Percentiles rank a stretch among this genome's conserved stretches.
Evolutionary conservation across 2,888 invertebrate species (phyloP).

Genomic region (Drosophila acutilabella): DNA sequence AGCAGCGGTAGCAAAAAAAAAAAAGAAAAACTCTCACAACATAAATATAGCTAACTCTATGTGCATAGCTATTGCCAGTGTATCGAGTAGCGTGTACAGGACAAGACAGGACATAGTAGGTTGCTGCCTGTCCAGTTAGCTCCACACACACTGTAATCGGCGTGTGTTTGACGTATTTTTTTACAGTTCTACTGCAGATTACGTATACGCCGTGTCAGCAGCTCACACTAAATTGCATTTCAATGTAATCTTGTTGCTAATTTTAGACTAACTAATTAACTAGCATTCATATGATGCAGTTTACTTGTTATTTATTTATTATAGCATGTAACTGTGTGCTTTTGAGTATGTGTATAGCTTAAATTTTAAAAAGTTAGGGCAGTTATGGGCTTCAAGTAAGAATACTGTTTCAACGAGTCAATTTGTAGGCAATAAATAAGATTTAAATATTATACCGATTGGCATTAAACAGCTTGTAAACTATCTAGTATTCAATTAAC

Average conservation of each 20-base stretch:
- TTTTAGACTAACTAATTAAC: background rate
- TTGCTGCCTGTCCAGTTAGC: background rate
- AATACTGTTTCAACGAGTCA: no score
- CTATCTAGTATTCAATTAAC: no score
- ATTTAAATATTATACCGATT: no score
- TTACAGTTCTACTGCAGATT: conserved; percentile 14
- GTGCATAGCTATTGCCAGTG: conserved; percentile 16
- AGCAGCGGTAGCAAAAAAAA: background rate
- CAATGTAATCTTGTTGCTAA: background rate
- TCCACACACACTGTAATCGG: background rate
- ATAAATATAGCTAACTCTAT: conserved; percentile 12
- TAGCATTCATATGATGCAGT: background rate
- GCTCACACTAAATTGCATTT: conserved; percentile 11
- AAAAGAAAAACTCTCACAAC: background rate
- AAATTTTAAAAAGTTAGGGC: background rate
- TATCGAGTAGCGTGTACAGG: background rate
- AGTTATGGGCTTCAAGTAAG: no score
- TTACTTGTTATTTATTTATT: conserved; percentile 5
- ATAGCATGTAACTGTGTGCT: background rate
- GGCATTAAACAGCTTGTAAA: no score
- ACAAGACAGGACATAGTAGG: background rate
- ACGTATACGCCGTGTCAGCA: conserved; percentile 37
- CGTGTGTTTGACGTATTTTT: background rate
- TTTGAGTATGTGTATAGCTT: background rate
- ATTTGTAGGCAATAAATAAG: no score